Conservation (phyloP, 2,888 invertebrate genomes). For the Siphlonurus alternatus region DNA sequence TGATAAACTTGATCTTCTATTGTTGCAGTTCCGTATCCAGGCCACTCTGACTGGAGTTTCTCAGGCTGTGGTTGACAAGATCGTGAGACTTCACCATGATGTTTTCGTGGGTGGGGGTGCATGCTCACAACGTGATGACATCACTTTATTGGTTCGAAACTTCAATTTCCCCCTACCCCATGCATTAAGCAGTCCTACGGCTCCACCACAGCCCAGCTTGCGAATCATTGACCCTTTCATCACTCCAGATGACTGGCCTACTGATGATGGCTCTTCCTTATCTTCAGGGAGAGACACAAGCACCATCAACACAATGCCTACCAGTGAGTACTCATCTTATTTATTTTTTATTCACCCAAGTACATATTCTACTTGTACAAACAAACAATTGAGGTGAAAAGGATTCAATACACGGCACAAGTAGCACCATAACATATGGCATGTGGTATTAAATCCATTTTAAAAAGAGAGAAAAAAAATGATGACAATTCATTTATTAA, state of each 20-base stretch:
- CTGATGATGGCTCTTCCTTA: background rate
- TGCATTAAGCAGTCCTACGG: slow-evolving; percentile 23
- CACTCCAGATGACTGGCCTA: background rate
- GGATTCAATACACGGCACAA: too few relatives aligned
- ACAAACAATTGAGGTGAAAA: too few relatives aligned
- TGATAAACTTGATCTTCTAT: too few relatives aligned
- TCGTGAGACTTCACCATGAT: slow-evolving; percentile 67
- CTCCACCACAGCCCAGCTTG: background rate
- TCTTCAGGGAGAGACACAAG: too few relatives aligned
- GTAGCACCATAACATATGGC: too few relatives aligned
- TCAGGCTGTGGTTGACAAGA: slow-evolving; percentile 69
- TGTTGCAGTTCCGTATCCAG: slow-evolving; percentile 50
- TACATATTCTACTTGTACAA: too few relatives aligned
- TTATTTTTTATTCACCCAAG: too few relatives aligned
- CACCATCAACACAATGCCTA: background rate
- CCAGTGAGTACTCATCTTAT: background rate
- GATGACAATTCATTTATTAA: too few relatives aligned
- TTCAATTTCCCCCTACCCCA: slow-evolving; percentile 64
- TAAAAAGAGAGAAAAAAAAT: too few relatives aligned
- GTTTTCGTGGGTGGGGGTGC: slow-evolving; percentile 41
- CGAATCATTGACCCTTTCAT: background rate
- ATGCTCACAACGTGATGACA: slow-evolving; percentile 50
- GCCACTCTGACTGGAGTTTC: slow-evolving; percentile 65
- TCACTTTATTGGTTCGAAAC: slow-evolving; percentile 69
- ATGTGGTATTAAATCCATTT: too few relatives aligned